Evolutionary conservation across 2,113 vertebrate genomes (phyloP).

Genomic region (Chelonoidis abingdonii): DNA sequence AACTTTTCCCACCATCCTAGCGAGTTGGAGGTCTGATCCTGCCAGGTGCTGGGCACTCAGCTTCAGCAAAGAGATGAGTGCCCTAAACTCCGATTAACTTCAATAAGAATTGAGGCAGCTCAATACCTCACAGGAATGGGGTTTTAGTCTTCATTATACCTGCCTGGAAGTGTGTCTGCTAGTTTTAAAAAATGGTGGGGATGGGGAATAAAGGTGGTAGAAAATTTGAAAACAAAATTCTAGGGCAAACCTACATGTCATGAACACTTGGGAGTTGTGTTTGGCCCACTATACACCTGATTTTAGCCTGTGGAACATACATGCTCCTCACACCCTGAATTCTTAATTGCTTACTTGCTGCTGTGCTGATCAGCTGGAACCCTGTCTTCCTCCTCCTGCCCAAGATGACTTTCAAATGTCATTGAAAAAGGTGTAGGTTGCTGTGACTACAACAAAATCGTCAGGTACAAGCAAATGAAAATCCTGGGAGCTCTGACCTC

Average conservation of each 20-base stretch:
- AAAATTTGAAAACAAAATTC: not conserved
- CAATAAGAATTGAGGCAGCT: not conserved
- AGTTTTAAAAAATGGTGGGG: not conserved
- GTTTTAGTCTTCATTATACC: not conserved
- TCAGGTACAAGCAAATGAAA: not conserved
- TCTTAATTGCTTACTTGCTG: not conserved
- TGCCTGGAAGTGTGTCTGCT: not conserved
- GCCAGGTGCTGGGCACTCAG: not conserved
- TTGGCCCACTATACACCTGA: not conserved
- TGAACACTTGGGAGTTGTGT: not conserved
- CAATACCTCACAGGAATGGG: not conserved
- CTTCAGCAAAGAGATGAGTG: not conserved
- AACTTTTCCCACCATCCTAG: not conserved
- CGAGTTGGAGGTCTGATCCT: not conserved
- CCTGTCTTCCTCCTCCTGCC: not conserved
- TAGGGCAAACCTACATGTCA: not conserved
- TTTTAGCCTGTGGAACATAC: not conserved
- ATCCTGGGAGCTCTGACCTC: slow-evolving; percentile 10
- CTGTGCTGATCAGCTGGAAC: not conserved
- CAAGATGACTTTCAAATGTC: not conserved
- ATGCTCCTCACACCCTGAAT: not conserved
- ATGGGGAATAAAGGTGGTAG: not conserved
- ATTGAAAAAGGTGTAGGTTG: not conserved
- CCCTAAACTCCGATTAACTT: not conserved
- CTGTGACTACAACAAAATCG: not conserved